Evolutionary conservation across 2,797 vertebrate species (phyloP).

Genomic region (Lateolabrax maculatus): DNA sequence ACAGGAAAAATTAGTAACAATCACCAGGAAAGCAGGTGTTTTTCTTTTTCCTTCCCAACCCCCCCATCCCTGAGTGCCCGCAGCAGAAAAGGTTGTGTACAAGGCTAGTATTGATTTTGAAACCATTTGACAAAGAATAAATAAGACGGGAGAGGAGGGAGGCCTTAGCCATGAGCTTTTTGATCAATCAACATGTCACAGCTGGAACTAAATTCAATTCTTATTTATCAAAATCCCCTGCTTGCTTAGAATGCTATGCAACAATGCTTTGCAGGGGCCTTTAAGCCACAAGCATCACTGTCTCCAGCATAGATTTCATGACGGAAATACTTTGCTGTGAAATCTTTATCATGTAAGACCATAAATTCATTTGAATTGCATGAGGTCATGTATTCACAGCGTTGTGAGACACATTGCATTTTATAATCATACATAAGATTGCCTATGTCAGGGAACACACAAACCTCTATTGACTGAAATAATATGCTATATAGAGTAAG

Average conservation of each 20-base stretch:
- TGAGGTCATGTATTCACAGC: constrained; percentile 49
- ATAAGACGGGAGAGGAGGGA: constrained; percentile 94
- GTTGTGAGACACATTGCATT: constrained; percentile 20
- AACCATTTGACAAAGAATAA: constrained; percentile 96
- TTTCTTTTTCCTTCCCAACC: constrained; percentile 74
- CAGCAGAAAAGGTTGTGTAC: constrained; percentile 90
- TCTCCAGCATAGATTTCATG: constrained; percentile 78
- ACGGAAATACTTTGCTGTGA: constrained; percentile 75
- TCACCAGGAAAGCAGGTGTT: constrained; percentile 91
- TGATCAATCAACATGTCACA: constrained; percentile 99
- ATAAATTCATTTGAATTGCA: constrained; percentile 71
- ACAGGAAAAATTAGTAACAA: constrained; percentile 93
- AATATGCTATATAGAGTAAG: constrained; percentile 39
- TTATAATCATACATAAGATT: constrained; percentile 39
- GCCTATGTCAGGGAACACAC: constrained; percentile 14
- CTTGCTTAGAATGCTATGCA: constrained; percentile 84
- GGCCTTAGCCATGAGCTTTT: constrained; percentile 96
- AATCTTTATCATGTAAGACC: constrained; percentile 72
- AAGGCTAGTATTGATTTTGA: constrained; percentile 96
- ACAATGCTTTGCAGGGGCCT: constrained; percentile 56
- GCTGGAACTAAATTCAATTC: constrained; percentile 97
- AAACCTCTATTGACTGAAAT: constrained; percentile 48
- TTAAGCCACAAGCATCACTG: constrained; percentile 72
- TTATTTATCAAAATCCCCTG: constrained; percentile 96
- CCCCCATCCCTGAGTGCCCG: constrained; percentile 78